Conservation (phyloP, 2,888 invertebrate species). For the Drosophila falleni region DNA sequence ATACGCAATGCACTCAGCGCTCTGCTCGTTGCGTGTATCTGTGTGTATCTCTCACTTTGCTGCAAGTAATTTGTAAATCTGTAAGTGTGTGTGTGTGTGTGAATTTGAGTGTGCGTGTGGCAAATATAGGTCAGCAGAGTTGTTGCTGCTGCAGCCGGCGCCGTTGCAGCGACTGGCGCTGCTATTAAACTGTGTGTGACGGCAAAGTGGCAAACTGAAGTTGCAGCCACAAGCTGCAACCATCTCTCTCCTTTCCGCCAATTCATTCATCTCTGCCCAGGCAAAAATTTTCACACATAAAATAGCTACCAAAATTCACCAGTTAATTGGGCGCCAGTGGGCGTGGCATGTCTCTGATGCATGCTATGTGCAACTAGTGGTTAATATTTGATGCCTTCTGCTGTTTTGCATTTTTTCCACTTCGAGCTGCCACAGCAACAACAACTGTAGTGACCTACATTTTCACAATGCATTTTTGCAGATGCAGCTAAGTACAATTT, state of each 20-base stretch:
- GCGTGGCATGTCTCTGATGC: slow-evolving; percentile 55
- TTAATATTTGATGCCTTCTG: slow-evolving; percentile 76
- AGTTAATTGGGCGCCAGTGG: slow-evolving; percentile 72
- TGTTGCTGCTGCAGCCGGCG: slow-evolving; percentile 36
- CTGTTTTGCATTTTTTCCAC: slow-evolving; percentile 52
- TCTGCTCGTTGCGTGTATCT: slow-evolving; percentile 14
- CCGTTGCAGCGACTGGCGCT: slow-evolving; percentile 12
- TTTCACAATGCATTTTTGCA: slow-evolving; percentile 75
- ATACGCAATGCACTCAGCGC: slow-evolving; percentile 43
- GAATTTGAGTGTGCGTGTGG: slow-evolving; percentile 28
- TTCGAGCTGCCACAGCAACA: slow-evolving; percentile 22
- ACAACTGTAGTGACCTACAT: slow-evolving; percentile 62
- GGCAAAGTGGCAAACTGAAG: slow-evolving; percentile 73
- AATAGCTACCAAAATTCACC: slow-evolving; percentile 58
- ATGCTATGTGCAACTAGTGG: slow-evolving; percentile 70
- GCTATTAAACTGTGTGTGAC: slow-evolving; percentile 77
- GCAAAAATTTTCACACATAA: slow-evolving; percentile 57
- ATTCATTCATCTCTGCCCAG: not conserved
- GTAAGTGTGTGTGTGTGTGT: slow-evolving; percentile 8
- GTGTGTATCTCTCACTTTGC: slow-evolving; percentile 46
- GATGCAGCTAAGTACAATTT: slow-evolving; percentile 43
- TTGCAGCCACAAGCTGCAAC: slow-evolving; percentile 49
- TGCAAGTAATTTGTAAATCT: slow-evolving; percentile 75
- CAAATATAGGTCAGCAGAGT: slow-evolving; percentile 72
- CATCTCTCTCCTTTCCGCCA: not conserved